Base-by-base conservation (phyloP, 2,888 invertebrate genomes). In the Dendrolimus houi region DNA sequence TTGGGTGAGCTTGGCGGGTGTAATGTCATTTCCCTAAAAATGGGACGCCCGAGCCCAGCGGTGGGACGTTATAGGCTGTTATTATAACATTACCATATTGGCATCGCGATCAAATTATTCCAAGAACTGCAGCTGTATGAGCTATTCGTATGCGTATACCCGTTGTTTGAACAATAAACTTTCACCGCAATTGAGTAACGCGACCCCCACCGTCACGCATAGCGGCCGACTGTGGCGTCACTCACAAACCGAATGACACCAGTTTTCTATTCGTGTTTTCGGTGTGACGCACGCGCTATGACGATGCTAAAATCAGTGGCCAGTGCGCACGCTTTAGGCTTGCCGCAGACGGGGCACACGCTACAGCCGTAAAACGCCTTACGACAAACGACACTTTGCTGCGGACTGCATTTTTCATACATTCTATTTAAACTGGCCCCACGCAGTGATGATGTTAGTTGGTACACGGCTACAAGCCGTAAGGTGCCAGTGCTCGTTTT, bases 241-340 rank as follows among this genome's bases (percentile, higher is more conserved):
- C 73, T 65, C 61, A 65, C 64, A 41, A 17, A 59, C 62, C 79
- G 86, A 86, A 86, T 85, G 85, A 84, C 86, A 85, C 79, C 70
- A 75, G 72, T 77, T 83, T 83, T 84, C 87, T 88, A 88, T 88
- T 87, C 85, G 83, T 77, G 87, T 85, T 79, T 29, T 65, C 64
- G 68, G 63, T 65, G 83, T 88, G 87, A 88, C 88, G 88, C 88
- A 85, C 85, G 80, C 79, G 83, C 77, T 77, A 69, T 83, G 85
- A 85, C 87, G 85, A 71, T 64, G 64, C 65, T 58, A 65, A 70
- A 55, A 65, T 62, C 60, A 69, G 63, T 69, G 67, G 64, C 62
- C 68, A 64, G 65, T 69, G 70, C 71, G 69, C 71, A 73, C 75
- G 79, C 76, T 84, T 79, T 80, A 83, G 79, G 81, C 73, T 75